Base-by-base conservation (phyloP, 2,797 vertebrate genomes). In the Acestrorhynchus altus region DNA sequence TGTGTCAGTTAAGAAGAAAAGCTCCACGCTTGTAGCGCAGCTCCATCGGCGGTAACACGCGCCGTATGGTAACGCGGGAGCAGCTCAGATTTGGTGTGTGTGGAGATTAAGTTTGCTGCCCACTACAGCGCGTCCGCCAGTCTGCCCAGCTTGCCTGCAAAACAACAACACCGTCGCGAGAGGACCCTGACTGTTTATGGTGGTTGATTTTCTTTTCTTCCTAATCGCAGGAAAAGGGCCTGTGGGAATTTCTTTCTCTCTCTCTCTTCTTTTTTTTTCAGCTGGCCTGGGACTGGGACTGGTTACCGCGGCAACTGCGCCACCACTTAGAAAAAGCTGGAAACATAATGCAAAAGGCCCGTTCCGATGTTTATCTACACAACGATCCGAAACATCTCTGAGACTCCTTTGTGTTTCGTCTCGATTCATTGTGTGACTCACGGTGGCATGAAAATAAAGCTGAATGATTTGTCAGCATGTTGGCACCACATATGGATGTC, bases 191-290 rank as follows among this genome's bases (percentile, higher is more conserved):
- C 52, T 81, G 81, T 84, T 86, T 84, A 84, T 69, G 69, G 52
- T 31, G 51, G 61, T 54, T 72, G 64, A 83, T 85, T 85, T 78
- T 65, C 74, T 86, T 74, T 73, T 76, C 79, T 84, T 85, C 68
- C 73, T 83, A 83, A 88, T 87, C 84, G 81, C 69, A 67, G 74
- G 40, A 78, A 72, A 64, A 76, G 59, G 71, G 69, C 82, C 76
- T 63, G 65, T 83, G 87, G 84, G 83, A 86, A 78, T 82, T 2
- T 35, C 31, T 35, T 35, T 35, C n/a, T n/a, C n/a, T n/a, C n/a
- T n/a, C n/a, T n/a, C n/a, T n/a, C n/a, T n/a, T n/a, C n/a, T 35
- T 74, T 74, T 61, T 7, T 49, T 54, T 65, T 42, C 44, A n/a
- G 31, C 67, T 40, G 49, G 61, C 44, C 49, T 76, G 74, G 63